Evolutionary conservation across 1,140 invertebrate species (phyloP), one percentile per base, ranked within the genome.

Genomic region (Drosophila grimshawi): DNA sequence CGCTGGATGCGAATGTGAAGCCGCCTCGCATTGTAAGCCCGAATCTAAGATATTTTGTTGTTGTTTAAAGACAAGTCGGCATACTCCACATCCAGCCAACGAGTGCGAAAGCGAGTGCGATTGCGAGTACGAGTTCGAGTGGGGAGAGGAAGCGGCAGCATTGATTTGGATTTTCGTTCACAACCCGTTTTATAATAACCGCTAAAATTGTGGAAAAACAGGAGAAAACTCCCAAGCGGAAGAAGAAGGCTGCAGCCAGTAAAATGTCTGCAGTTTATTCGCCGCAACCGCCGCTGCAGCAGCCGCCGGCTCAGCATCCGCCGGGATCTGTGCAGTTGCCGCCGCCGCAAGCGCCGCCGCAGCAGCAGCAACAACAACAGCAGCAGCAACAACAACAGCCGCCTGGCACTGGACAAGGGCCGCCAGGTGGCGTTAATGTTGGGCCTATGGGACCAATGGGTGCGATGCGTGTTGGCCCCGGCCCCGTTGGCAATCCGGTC

Each of bases 221-320:
- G 88, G 91, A 92, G 88, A 92, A 92, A 92, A 92, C 90, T 80
- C 91, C 91, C 60, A 92, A 92, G 91, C 90, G 91, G 91, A 92
- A 92, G 91, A 92, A 92, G 88, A 92, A 92, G 89, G 80, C 91
- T 90, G 91, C 91, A 91, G 91, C 86, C 90, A 92, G 91, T 86
- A 94, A 92, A 90, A 94, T 94, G 94, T 94, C 94, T 76, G 93
- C 94, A 79, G 93, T 94, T 73, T 94, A 94, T 86, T 93, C 93
- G 67, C 93, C 93, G 90, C 93, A 91, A 79, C 91, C 88, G 79
- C 91, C 86, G 82, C 91, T 86, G 76, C 90, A 70, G 56, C 77
- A 75, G 46, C 71, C 63, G 35, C 74, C 56, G 39, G 48, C 51
- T 59, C 90, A 78, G 53, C 77, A 81, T 43, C 76, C 65, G 45